Base-by-base conservation (phyloP, 2,888 invertebrate species). In the Ochropleura plecta region DNA sequence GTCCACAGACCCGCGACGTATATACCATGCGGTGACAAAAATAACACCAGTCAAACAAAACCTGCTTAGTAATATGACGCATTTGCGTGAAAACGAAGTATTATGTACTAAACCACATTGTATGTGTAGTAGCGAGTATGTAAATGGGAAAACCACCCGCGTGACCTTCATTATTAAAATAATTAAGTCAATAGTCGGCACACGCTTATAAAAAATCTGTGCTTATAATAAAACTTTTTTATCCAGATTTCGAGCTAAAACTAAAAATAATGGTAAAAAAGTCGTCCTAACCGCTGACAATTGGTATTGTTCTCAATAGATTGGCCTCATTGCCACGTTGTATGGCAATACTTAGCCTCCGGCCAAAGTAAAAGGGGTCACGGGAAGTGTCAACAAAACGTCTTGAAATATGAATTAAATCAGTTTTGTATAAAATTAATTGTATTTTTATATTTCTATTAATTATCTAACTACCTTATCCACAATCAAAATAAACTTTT, bases 161-260 rank as follows among this genome's bases (percentile, higher is more conserved):
- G 44, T 60, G 75, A 70, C 73, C 76, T 71, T 71, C 57, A 60
- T n/a, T 57, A 48, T 57, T 65, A 69, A 71, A 48, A 64, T 80
- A 65, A 69, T 76, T 65, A 69, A 53, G 55, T 20, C 49, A 71
- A 76, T 55, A 65, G 14, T 63, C 42, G 42, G 51, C 16, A 42
- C 16, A 55, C 20, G 49, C 7, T 30, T 55, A 57, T n/a, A n/a
- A 51, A 73, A 30, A 63, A 63, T n/a, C 12, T 12, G 40, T 30
- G 30, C 30, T 30, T 30, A 30, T 30, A 30, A 30, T 30, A 30
- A 30, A 30, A 40, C 44, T 10, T 10, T 53, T 79, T 40, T 60
- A 70, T 51, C 40, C 20, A 10, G 62, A 63, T 78, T 68, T 44
- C 30, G 1, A 40, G 18, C 40, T 30, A 30, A 30, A 30, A 30